Conservation (phyloP, 2,888 invertebrate genomes). For the Pristionchus exspectatus region DNA sequence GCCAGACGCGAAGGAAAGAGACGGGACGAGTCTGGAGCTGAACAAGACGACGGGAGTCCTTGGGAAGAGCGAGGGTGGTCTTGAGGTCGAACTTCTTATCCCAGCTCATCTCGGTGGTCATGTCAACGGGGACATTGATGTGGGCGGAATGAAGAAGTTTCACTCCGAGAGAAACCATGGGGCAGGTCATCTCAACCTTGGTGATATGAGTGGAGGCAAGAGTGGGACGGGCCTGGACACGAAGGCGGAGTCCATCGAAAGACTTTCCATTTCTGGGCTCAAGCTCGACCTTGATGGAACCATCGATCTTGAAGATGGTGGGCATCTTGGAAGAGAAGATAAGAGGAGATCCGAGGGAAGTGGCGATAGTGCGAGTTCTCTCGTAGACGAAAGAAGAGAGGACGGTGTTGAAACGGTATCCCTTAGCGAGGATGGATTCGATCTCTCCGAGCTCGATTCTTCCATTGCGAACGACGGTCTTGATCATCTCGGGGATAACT, state of each 20-base stretch:
- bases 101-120: conserved; percentile 57
- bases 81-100: conserved; percentile 61
- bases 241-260: conserved; percentile 58
- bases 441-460: conserved; percentile 54
- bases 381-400: conserved; percentile 63
- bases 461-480: conserved; percentile 38
- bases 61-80: conserved; percentile 59
- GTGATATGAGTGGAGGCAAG: conserved; percentile 59
- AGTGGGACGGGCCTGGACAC: conserved; percentile 54
- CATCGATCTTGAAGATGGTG: conserved; percentile 59
- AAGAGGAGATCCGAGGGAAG: conserved; percentile 71
- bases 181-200: conserved; percentile 64
- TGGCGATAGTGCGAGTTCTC: conserved; percentile 63
- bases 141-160: conserved; percentile 66
- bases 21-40: conserved; percentile 69
- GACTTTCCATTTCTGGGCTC: conserved; percentile 57
- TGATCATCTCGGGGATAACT: conserved; percentile 53
- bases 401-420: conserved; percentile 43
- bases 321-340: conserved; percentile 63
- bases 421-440: conserved; percentile 56
- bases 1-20: conserved; percentile 66
- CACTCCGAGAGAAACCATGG: conserved; percentile 69
- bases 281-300: conserved; percentile 45
- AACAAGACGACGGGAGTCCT: conserved; percentile 62
- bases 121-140: conserved; percentile 69